Base-by-base conservation (phyloP, 2,113 vertebrate species). In the Elaphurus davidianus region DNA sequence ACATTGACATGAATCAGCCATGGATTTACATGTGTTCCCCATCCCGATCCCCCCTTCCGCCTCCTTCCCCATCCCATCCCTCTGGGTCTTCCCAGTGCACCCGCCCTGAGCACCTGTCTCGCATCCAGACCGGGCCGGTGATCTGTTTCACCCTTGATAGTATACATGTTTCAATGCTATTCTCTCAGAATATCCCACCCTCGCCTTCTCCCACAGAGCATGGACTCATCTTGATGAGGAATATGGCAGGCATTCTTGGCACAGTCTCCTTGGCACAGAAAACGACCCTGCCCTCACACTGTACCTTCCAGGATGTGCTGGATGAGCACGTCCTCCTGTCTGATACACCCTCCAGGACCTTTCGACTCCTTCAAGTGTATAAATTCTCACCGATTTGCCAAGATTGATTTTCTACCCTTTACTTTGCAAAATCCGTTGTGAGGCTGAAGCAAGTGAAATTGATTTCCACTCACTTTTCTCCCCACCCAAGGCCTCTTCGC, bases 361-460 rank as follows among this genome's bases (percentile, higher is more conserved):
- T 93, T 97, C 7, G 43, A 90, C 85, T 82, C 95, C 79, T 86
- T 97, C 92, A 88, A 94, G 92, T 97, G 85, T 97, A 90, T 97
- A 97, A 97, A 92, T 97, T 97, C 94, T 97, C 94, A 88, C 94
- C 95, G 96, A 97, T 98, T 97, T 98, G 96, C 95, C 96, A 96
- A 86, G 97, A 97, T 98, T 97, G 97, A 97, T 98, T 98, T 97
- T 96, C 76, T 95, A 27, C 90, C 94, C 97, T 97, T 98, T 95
- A 79, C 81, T 97, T 97, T 92, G 94, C 85, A 96, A 96, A 97
- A 96, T 97, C 96, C 85, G 78, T 86, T 89, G 95, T 97, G 95
- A 97, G 88, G 92, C 94, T 6, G 19, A 97, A 95, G 96, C 96
- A 82, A 97, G 83, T 96, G 60, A 92, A 98, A 97, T 97, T 97